Evolutionary conservation across 2,113 vertebrate species (phyloP).

Genomic region (Vombatus ursinus): DNA sequence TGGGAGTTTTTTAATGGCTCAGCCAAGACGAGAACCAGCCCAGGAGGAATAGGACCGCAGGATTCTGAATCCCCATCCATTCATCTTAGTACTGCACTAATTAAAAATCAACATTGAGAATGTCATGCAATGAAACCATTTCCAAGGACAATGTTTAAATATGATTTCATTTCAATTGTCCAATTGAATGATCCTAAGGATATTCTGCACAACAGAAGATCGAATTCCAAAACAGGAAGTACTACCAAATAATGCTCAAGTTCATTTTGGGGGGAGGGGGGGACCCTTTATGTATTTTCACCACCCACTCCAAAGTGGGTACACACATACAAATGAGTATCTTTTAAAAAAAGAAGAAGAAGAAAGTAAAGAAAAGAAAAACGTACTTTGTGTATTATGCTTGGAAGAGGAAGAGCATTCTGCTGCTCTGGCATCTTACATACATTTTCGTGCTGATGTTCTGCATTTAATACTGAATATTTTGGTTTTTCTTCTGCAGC

Average conservation of each 20-base stretch:
- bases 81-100: neutral
- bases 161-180: neutral
- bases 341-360: neutral
- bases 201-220: neutral
- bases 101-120: neutral
- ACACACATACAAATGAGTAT: neutral
- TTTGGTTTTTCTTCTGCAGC: conserved; percentile 66
- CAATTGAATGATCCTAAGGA: neutral
- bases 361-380: neutral
- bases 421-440: conserved; percentile 29
- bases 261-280: neutral
- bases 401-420: conserved; percentile 26
- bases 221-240: neutral
- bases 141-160: neutral
- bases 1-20: neutral
- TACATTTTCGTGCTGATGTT: conserved; percentile 60
- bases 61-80: neutral
- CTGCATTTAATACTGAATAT: conserved; percentile 50
- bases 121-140: neutral
- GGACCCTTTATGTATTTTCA: neutral
- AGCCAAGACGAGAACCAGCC: neutral
- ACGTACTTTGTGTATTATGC: conserved; percentile 79
- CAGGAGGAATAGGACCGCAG: neutral
- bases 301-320: neutral
- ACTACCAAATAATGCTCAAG: neutral